These are phyloP conservation scores for Cerceris rybyensis DNA, from an alignment of 2,888 invertebrate species.

Conservation along the genomic window DNA sequence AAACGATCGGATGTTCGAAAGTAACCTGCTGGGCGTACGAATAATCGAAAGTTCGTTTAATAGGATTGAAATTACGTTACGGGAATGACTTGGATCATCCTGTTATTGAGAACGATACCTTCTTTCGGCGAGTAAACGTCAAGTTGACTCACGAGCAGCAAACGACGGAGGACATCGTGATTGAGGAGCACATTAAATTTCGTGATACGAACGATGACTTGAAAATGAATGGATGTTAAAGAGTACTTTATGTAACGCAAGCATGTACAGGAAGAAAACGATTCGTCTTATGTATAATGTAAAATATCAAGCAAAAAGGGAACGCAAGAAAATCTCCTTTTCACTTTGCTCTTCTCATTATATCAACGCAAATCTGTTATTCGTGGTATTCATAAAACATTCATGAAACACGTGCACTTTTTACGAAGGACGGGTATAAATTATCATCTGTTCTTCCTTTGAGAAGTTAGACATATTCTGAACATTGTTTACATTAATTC, in stretches of 20 bases:
- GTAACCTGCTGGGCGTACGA: not conserved
- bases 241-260: too few relatives aligned
- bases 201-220: not conserved
- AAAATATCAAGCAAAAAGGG: not conserved
- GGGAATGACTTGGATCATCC: slow-evolving; percentile 13
- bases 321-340: not conserved
- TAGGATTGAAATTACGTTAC: slow-evolving; percentile 40
- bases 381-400: not conserved
- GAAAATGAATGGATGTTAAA: slow-evolving; percentile 11
- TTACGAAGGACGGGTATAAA: not conserved
- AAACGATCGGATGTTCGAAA: not conserved
- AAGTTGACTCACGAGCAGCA: slow-evolving; percentile 14
- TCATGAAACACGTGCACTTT: not conserved
- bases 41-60: slow-evolving; percentile 28
- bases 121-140: slow-evolving; percentile 8
- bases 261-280: too few relatives aligned
- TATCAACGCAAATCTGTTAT: not conserved
- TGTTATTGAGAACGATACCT: slow-evolving; percentile 30
- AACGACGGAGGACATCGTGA: slow-evolving; percentile 13
- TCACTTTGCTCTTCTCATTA: not conserved
- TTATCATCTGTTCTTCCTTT: not conserved
- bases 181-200: slow-evolving; percentile 34
- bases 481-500: too few relatives aligned
- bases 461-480: too few relatives aligned
- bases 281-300: not conserved